Evolutionary conservation across 2,888 invertebrate genomes (phyloP), one percentile per base, ranked within the genome.

Genomic region (Anthrax anthrax): DNA sequence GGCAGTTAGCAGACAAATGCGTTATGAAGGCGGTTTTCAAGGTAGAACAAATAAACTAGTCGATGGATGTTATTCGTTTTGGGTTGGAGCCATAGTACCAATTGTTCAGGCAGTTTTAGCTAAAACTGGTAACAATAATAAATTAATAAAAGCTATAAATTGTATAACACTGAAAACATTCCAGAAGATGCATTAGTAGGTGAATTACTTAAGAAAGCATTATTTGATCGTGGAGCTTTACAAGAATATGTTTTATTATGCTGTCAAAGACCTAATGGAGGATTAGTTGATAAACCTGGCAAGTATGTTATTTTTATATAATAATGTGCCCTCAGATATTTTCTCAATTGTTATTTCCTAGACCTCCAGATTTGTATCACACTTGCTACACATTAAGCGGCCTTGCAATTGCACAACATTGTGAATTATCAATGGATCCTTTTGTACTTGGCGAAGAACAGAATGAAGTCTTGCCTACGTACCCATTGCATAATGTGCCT

Each of bases 51-150:
- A 98, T 69, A 98, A 98, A 70, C 72, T 98, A 52, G 97, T 99
- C 1, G 98, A 98, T 73, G 90, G 90, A 4, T 98, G 98, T 67
- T 98, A 98, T 65, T 95, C 95, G 0, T 99, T 96, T 71, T 99
- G 98, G 98, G 94, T 94, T 70, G 95, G 94, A 27, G 95, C 88
- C 43, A 78, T 84, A 39, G 86, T 96, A 63, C 89, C 92, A 18
- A 76, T 96, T 39, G 74, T 95, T 39, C 86, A 91, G 64, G 78
- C 80, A 49, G 73, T 87, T 52, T 70, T 88, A 44, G 63, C 69
- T 16, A 68, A 76, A 63, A 73, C 69, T 53, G 70, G 68, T 61
- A 57, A 27, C n/a, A n/a, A n/a, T n/a, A 19, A 37, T 40, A 17
- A 23, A 23, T 8, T 4, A 8, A 23, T 4, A 23, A 23, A 4